Conservation (phyloP, 2,888 invertebrate genomes). For the Eupithecia tripunctaria region DNA sequence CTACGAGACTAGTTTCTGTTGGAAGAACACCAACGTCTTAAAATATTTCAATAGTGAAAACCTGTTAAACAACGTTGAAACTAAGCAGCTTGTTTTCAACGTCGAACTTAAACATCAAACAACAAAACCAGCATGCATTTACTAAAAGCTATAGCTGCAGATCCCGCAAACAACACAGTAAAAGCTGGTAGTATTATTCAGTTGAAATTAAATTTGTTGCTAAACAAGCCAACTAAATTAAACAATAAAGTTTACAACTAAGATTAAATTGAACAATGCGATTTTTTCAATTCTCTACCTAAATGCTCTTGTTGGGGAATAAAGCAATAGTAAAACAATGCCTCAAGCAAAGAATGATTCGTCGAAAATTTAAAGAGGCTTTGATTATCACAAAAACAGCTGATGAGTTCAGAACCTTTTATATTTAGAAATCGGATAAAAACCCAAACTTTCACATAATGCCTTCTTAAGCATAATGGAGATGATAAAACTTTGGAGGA, state of each 20-base stretch:
- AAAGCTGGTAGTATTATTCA: background rate
- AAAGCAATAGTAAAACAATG: background rate
- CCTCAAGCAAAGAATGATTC: background rate
- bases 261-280: constrained; percentile 19
- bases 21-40: too few relatives aligned
- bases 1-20: too few relatives aligned
- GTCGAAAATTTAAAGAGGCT: background rate
- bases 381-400: background rate
- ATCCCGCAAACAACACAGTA: background rate
- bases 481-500: constrained; percentile 2
- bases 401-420: background rate
- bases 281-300: background rate
- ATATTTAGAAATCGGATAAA: background rate
- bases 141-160: constrained; percentile 1
- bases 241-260: constrained; percentile 28
- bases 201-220: background rate
- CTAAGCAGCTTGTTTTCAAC: background rate
- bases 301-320: background rate
- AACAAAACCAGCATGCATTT: background rate
- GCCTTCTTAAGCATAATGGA: constrained; percentile 38
- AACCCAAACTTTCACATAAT: constrained; percentile 23
- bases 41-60: too few relatives aligned
- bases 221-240: constrained; percentile 15
- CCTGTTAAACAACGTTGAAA: background rate
- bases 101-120: background rate